Percentiles rank a stretch among this genome's conserved stretches.
These are phyloP conservation scores for Brachionus rubens DNA, from an alignment of 1,140 invertebrate genomes.

Conservation along the genomic window DNA sequence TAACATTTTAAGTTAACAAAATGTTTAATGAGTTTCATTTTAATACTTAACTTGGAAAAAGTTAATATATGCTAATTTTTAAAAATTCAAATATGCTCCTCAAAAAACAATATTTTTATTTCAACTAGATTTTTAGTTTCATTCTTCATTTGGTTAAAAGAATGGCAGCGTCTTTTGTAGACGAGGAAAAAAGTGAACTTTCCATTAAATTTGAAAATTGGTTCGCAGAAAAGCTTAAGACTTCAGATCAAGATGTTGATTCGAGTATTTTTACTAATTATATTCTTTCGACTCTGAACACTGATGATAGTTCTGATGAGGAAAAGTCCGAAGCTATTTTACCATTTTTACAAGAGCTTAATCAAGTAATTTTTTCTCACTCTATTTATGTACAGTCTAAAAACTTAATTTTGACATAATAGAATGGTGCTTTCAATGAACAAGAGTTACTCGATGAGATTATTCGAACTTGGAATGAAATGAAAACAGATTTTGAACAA, in stretches of 20 bases:
- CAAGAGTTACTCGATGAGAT: not conserved
- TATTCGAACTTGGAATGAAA: constrained; percentile 1
- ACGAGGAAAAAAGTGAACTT: not conserved
- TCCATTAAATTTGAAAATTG: not conserved
- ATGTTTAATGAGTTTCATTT: too few species aligned
- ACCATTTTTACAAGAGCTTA: constrained; percentile 32
- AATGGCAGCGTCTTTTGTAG: not conserved
- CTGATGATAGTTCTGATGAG: constrained; percentile 15
- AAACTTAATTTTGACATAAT: not conserved
- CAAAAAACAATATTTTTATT: not conserved
- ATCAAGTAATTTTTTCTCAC: not conserved
- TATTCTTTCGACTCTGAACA: not conserved
- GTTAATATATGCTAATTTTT: too few species aligned
- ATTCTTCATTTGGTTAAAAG: too few species aligned
- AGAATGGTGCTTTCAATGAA: not conserved
- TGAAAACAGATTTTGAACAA: not conserved
- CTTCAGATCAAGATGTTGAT: not conserved
- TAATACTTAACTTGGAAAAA: too few species aligned
- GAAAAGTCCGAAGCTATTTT: constrained; percentile 15
- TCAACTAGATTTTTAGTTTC: not conserved
- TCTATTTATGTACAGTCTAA: not conserved
- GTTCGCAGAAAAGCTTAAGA: constrained; percentile 14
- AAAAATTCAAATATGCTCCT: too few species aligned
- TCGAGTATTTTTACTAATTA: constrained; percentile 14
- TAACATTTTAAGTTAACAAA: too few species aligned